Percentiles rank a stretch among this genome's conserved stretches.
Evolutionary conservation across 2,113 vertebrate species (phyloP).

Genomic region (Rhea americana): DNA sequence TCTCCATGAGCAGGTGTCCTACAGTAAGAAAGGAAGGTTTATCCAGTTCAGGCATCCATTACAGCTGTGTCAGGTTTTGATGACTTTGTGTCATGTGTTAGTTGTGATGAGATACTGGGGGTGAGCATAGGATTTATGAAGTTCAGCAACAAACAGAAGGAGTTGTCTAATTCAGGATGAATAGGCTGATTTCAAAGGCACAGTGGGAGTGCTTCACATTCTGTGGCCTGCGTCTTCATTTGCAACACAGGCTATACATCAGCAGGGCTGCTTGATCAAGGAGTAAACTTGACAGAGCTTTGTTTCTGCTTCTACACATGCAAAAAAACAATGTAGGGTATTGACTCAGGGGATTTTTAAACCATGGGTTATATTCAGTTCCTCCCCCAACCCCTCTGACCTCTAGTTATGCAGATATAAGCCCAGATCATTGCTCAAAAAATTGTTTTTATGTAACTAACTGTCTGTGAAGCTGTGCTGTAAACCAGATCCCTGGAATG

Average conservation of each 20-base stretch:
- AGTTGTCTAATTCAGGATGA: constrained; percentile 36
- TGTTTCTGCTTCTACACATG: constrained; percentile 23
- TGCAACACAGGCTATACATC: background rate
- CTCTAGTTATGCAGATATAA: background rate
- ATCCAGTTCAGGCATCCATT: background rate
- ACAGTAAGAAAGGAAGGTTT: background rate
- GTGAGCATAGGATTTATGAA: background rate
- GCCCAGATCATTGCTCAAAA: background rate
- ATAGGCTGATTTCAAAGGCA: constrained; percentile 32
- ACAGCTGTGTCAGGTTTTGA: constrained; percentile 23
- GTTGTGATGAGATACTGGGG: background rate
- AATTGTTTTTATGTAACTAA: background rate
- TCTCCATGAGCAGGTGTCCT: background rate
- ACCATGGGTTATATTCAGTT: background rate
- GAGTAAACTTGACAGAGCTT: background rate
- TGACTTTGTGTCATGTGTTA: background rate
- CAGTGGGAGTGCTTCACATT: background rate
- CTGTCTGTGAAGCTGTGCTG: background rate
- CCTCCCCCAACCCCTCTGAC: background rate
- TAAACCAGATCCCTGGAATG: background rate
- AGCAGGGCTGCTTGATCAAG: background rate
- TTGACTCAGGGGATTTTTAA: background rate
- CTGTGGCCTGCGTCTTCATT: constrained; percentile 15
- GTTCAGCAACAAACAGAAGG: background rate
- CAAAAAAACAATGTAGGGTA: background rate